Base-by-base conservation (phyloP, 1,140 invertebrate genomes). In the Caenorhabditis brenneri region DNA sequence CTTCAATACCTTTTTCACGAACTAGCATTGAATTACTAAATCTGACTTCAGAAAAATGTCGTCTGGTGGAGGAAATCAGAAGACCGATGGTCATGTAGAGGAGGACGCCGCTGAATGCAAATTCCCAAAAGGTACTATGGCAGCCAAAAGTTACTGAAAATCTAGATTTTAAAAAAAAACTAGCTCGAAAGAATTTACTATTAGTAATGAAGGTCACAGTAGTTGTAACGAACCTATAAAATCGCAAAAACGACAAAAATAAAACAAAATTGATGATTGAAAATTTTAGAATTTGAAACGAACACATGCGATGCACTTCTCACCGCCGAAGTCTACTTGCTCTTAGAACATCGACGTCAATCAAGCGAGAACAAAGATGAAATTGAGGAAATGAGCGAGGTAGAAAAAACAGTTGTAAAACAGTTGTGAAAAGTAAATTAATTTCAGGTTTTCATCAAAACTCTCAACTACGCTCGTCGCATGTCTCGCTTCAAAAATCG, bases 311-410 rank as follows among this genome's bases (percentile, higher is more conserved):
- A 99, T 92, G 98, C 97, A 0, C 91, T 99, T 42, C 92, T 99
- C 81, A 97, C 99, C 91, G 98, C 97, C 15, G 98, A 99, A 93
- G 98, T 99, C 0, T 95, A 97, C 89, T 96, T 99, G 95, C 92
- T 99, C 82, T 91, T 99, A 85, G 96, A 99, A 89, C 96, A 99
- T 92, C 94, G 97, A 74, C 97, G 98, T 92, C 94, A 95, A 46
- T 96, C 98, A 91, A 99, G 98, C 92, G 97, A 99, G 92, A 96
- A 94, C 79, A 96, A 96, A 1, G 97, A 99, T 91, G 97, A 99
- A 36, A 91, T 91, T 53, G 88, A 89, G 42, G 91, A 91, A 29
- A 89, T 99, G 89, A 97, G 96, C 0, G 97, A 99, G 91, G 83
- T 84, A 33, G 48, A 55, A 2, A 12, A 42, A n/a, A 12, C 15